Base-by-base conservation (phyloP, 2,888 invertebrate genomes). In the Incurvaria masculella region DNA sequence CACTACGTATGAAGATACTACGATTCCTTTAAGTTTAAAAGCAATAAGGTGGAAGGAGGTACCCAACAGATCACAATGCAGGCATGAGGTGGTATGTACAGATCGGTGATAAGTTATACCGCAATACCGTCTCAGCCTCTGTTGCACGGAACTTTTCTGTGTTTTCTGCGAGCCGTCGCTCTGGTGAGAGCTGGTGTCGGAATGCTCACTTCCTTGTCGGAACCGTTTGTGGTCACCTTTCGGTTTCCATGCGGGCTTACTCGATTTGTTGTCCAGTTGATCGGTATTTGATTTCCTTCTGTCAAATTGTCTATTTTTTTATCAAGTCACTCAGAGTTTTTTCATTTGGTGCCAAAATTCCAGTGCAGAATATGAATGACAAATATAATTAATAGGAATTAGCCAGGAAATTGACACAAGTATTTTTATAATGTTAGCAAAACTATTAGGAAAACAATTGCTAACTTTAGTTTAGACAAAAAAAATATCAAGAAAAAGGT, bases 221-320 rank as follows among this genome's bases (percentile, higher is more conserved):
- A 72, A 60, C 53, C 74, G 55, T 55, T 71, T 72, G 48, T 72
- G 72, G 42, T 66, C 69, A 3, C 70, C 71, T 16, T 64, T 62
- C 8, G 61, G 61, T 63, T 72, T 74, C 72, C 72, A 71, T 4
- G 61, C 63, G 2, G 59, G 47, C 48, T 65, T 66, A 17, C 49
- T 51, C 4, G 52, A 51, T 49, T 56, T 56, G 46, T 67, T 64
- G 48, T 5, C n/a, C 40, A 62, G 66, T 20, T 64, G 62, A 19
- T 72, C 70, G 50, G 60, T 53, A 58, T 66, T 72, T 65, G 72
- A 68, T 63, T 74, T 76, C 71, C 72, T 71, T 75, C 76, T 76
- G 76, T 64, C 57, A 60, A 67, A 43, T 40, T 40, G 38, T 19
- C 45, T 18, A 42, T 49, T 27, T 39, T 38, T 33, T 42, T 14